These are phyloP conservation scores for Drosophila niveifrons DNA, from an alignment of 2,888 invertebrate species.

Conservation along the genomic window DNA sequence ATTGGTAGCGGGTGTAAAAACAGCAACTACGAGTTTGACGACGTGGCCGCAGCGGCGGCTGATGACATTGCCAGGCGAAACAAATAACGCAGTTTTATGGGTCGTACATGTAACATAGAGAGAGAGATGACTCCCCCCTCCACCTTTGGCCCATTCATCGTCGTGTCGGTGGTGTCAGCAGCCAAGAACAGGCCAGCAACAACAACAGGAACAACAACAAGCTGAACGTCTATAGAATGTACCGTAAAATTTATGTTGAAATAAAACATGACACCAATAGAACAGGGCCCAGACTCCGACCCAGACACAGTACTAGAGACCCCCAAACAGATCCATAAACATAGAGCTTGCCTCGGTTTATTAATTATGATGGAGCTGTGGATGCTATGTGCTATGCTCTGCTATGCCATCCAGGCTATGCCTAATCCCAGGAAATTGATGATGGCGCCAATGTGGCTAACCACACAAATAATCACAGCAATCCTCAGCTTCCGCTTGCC, in stretches of 20 bases:
- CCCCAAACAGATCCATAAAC: conserved; percentile 14
- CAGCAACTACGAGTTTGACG: conserved; percentile 21
- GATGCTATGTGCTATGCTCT: not conserved
- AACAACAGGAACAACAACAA: not conserved
- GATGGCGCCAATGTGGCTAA: conserved; percentile 70
- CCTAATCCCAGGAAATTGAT: conserved; percentile 67
- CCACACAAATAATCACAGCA: conserved; percentile 48
- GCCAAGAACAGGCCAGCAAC: conserved; percentile 23
- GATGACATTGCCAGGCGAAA: conserved; percentile 68
- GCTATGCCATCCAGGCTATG: conserved; percentile 15
- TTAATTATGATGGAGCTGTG: conserved; percentile 58
- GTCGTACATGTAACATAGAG: conserved; percentile 59
- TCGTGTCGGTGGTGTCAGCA: conserved; percentile 27
- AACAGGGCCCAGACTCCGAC: conserved; percentile 20
- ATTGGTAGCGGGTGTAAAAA: not conserved
- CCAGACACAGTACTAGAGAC: conserved; percentile 3
- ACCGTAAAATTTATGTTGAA: conserved; percentile 71
- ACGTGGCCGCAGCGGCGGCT: conserved; percentile 33
- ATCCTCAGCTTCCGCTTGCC: conserved; percentile 52
- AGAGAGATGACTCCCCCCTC: conserved; percentile 18
- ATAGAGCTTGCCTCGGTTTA: conserved; percentile 45
- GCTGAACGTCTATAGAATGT: conserved; percentile 39
- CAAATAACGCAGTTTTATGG: conserved; percentile 72
- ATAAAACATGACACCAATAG: conserved; percentile 62
- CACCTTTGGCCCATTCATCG: not conserved